Conservation (phyloP, 2,888 invertebrate species). For the Selenia dentaria region DNA sequence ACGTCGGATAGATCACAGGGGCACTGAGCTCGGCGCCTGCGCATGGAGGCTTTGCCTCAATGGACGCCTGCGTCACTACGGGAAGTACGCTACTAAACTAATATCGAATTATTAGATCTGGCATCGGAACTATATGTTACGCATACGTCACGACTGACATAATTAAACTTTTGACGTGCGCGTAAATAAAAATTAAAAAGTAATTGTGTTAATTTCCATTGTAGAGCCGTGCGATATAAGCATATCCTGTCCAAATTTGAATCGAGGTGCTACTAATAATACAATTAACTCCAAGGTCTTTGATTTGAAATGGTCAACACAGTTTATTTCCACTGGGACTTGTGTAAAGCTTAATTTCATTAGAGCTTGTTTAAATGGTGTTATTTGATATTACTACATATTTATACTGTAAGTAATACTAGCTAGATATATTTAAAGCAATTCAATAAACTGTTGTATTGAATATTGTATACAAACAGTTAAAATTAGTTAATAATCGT, state of each 20-base stretch:
- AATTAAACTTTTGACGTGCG: constrained; percentile 63
- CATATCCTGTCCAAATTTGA: constrained; percentile 15
- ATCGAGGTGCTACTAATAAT: neutral
- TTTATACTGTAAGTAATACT: too few relatives aligned
- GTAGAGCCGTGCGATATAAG: constrained; percentile 1
- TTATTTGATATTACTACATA: too few relatives aligned
- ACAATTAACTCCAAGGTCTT: constrained; percentile 10
- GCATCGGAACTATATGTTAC: constrained; percentile 53
- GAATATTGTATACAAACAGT: too few relatives aligned
- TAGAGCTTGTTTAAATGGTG: too few relatives aligned
- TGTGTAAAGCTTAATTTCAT: neutral
- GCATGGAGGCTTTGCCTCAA: constrained; percentile 70
- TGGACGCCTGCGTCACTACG: constrained; percentile 76
- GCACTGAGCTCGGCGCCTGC: constrained; percentile 74
- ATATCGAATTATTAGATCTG: constrained; percentile 63
- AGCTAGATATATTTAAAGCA: too few relatives aligned
- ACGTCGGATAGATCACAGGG: constrained; percentile 77
- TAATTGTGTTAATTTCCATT: constrained; percentile 30
- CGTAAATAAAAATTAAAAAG: constrained; percentile 45
- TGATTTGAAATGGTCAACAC: neutral
- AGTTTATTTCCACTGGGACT: neutral
- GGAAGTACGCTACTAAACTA: constrained; percentile 77
- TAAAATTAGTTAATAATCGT: too few relatives aligned
- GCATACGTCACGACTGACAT: constrained; percentile 60
- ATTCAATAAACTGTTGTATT: too few relatives aligned